Evolutionary conservation across 2,113 vertebrate genomes (phyloP).

Genomic region (Oreamnos americanus): DNA sequence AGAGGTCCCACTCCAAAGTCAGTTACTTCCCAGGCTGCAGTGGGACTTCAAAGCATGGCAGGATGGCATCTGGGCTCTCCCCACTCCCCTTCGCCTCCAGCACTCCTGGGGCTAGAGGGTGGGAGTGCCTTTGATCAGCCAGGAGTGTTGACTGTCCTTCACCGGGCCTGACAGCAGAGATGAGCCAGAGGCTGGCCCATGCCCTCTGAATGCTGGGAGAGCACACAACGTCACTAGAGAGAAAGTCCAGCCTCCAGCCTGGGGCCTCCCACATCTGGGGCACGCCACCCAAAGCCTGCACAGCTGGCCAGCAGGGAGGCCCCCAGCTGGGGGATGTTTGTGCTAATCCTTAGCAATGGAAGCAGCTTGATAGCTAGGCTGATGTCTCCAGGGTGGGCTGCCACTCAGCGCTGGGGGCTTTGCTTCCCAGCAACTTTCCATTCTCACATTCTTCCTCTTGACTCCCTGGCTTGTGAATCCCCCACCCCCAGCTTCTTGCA

Average conservation of each 20-base stretch:
- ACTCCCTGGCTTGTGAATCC: background rate
- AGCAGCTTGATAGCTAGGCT: constrained; percentile 25
- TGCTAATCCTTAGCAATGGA: constrained; percentile 56
- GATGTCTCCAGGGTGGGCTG: constrained; percentile 57
- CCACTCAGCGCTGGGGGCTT: background rate
- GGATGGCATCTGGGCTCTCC: constrained; percentile 63
- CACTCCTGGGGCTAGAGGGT: constrained; percentile 48
- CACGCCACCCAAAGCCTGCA: constrained; percentile 52
- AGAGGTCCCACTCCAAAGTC: constrained; percentile 7
- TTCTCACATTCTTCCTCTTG: background rate
- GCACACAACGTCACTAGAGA: constrained; percentile 64
- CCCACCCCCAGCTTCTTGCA: background rate
- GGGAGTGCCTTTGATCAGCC: constrained; percentile 72
- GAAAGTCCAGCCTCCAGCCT: constrained; percentile 70
- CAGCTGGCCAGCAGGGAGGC: constrained; percentile 62
- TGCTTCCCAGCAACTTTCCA: constrained; percentile 15
- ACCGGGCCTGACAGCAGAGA: constrained; percentile 71
- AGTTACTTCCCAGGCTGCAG: constrained; percentile 35
- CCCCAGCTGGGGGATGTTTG: constrained; percentile 60
- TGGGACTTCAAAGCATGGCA: constrained; percentile 68
- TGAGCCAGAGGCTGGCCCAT: constrained; percentile 72
- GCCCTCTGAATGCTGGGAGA: constrained; percentile 60
- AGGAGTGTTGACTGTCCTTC: constrained; percentile 71
- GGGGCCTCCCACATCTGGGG: constrained; percentile 66
- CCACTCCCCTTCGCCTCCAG: background rate